Evolutionary conservation across 64 coral and sea anemone species (phyloP).

Genomic region (Catalaphyllia jardinei): DNA sequence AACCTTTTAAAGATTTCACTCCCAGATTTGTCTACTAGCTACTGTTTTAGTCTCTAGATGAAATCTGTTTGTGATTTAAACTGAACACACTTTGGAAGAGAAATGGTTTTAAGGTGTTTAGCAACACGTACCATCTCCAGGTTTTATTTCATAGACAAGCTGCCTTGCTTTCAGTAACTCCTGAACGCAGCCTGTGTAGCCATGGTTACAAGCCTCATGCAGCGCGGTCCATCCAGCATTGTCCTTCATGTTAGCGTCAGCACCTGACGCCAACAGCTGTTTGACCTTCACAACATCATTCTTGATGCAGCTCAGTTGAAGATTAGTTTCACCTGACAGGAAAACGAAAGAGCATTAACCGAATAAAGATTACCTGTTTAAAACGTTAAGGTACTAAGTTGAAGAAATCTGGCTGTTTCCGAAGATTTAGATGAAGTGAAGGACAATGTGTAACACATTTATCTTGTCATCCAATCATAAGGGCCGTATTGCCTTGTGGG

Average conservation of each 20-base stretch:
- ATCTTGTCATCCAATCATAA: too few relatives aligned
- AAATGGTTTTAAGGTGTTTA: not conserved
- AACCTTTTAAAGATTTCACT: too few relatives aligned
- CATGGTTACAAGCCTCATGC: slow-evolving; percentile 97
- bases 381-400: too few relatives aligned
- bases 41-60: too few relatives aligned
- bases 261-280: slow-evolving; percentile 63
- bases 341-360: not conserved
- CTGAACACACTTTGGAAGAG: not conserved
- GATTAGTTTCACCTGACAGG: slow-evolving; percentile 72
- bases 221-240: slow-evolving; percentile 92
- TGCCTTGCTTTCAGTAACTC: slow-evolving; percentile 73
- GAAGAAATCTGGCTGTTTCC: too few relatives aligned
- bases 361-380: too few relatives aligned
- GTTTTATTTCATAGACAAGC: slow-evolving; percentile 26
- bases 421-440: too few relatives aligned
- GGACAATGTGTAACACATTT: too few relatives aligned
- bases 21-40: too few relatives aligned
- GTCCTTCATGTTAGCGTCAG: slow-evolving; percentile 82
- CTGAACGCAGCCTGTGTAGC: slow-evolving; percentile 64
- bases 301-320: slow-evolving; percentile 83
- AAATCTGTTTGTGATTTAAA: not conserved
- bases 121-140: slow-evolving; percentile 33
- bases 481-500: too few relatives aligned
- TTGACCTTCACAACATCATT: slow-evolving; percentile 63